Evolutionary conservation across 2,113 vertebrate species (phyloP).

Genomic region (Epinephelus cyanopodus): DNA sequence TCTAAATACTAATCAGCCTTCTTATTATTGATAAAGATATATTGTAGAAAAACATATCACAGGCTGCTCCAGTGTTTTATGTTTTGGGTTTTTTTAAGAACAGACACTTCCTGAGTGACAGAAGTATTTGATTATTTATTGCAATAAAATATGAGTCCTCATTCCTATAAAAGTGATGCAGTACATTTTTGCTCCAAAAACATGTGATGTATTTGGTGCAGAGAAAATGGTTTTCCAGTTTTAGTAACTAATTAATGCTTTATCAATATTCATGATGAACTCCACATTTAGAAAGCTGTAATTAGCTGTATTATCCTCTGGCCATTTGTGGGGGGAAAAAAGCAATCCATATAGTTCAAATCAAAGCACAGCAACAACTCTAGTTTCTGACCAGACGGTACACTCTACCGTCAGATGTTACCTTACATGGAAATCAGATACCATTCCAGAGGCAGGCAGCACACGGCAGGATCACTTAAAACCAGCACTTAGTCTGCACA

Average conservation of each 20-base stretch:
- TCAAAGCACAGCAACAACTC: slow-evolving; percentile 65
- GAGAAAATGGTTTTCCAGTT: slow-evolving; percentile 83
- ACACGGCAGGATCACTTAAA: slow-evolving; percentile 48
- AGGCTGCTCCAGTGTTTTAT: not conserved
- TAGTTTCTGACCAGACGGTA: slow-evolving; percentile 43
- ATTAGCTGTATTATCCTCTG: slow-evolving; percentile 81
- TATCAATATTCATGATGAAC: slow-evolving; percentile 86
- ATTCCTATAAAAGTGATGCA: slow-evolving; percentile 46
- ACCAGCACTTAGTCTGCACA: slow-evolving; percentile 47
- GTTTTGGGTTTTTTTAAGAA: not conserved
- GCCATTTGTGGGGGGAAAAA: slow-evolving; percentile 66
- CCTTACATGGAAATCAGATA: slow-evolving; percentile 38
- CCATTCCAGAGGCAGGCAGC: slow-evolving; percentile 42
- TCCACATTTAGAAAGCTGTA: slow-evolving; percentile 82
- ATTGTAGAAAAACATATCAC: slow-evolving; percentile 6
- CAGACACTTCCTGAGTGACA: not conserved
- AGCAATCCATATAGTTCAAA: slow-evolving; percentile 63
- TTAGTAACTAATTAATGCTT: slow-evolving; percentile 87
- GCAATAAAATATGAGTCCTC: slow-evolving; percentile 22
- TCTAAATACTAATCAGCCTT: slow-evolving; percentile 34
- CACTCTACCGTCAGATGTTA: not conserved
- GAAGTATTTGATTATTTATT: slow-evolving; percentile 40
- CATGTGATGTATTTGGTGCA: slow-evolving; percentile 77
- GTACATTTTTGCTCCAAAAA: slow-evolving; percentile 71
- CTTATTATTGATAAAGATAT: slow-evolving; percentile 43